These are phyloP conservation scores for Protobothrops mucrosquamatus DNA, from an alignment of 2,113 vertebrate species.

Conservation along the genomic window DNA sequence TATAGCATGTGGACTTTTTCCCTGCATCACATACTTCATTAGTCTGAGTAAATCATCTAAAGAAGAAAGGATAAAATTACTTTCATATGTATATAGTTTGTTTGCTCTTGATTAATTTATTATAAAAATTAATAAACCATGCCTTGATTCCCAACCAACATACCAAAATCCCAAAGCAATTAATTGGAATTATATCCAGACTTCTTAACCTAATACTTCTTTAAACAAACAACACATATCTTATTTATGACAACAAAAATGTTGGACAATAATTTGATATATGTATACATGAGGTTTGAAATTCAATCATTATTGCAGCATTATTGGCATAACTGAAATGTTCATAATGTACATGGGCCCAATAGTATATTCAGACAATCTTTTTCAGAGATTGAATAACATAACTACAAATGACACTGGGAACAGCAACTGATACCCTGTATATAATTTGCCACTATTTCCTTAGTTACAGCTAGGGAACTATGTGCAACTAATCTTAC, in stretches of 20 bases:
- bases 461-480: background rate
- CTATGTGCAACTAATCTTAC: too few relatives aligned
- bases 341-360: background rate
- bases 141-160: background rate
- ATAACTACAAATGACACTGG: background rate
- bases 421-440: background rate
- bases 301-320: background rate
- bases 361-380: background rate
- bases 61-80: background rate
- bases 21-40: background rate
- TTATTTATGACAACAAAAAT: background rate
- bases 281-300: background rate
- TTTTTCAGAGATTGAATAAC: background rate
- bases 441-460: background rate
- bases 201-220: background rate
- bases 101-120: background rate
- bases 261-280: background rate
- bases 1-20: background rate
- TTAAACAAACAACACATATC: background rate
- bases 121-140: background rate
- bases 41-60: background rate
- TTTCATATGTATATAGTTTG: background rate
- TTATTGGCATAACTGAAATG: background rate
- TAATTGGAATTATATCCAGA: background rate
- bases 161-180: background rate